Conservation (phyloP, 2,113 vertebrate genomes). For the Rissa tridactyla region DNA sequence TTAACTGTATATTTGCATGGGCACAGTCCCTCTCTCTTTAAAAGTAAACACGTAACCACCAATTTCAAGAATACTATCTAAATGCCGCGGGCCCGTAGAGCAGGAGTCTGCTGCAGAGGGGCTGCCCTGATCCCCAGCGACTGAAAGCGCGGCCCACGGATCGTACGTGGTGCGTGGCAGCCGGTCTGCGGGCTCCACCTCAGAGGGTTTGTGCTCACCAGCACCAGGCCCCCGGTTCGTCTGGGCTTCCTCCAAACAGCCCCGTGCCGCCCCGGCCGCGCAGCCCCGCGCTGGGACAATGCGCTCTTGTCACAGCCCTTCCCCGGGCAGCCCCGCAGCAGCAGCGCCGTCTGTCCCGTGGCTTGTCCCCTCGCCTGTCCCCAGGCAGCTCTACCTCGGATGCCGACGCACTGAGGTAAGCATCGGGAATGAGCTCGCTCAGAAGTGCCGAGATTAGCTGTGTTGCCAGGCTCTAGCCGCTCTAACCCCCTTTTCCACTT, state of each 20-base stretch:
- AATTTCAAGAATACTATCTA: not conserved
- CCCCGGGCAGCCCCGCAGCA: not conserved
- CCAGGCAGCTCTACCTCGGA: slow-evolving; percentile 74
- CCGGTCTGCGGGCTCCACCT: not conserved
- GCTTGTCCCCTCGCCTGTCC: slow-evolving; percentile 50
- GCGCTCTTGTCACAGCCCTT: slow-evolving; percentile 38
- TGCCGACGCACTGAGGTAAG: slow-evolving; percentile 94
- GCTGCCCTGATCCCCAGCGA: not conserved
- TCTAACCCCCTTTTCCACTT: slow-evolving; percentile 93
- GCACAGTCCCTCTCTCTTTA: not conserved
- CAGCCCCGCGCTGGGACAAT: slow-evolving; percentile 41
- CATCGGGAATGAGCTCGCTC: slow-evolving; percentile 85
- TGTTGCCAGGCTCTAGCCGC: slow-evolving; percentile 90
- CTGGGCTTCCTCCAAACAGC: not conserved
- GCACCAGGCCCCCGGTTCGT: not conserved
- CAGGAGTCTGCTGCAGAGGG: not conserved
- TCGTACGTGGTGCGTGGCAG: fast-evolving
- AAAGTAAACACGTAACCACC: not conserved
- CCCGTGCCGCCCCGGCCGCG: not conserved
- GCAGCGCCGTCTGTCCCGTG: slow-evolving; percentile 20
- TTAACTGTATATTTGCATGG: not conserved
- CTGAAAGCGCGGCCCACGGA: fast-evolving
- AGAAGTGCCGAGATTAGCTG: slow-evolving; percentile 83
- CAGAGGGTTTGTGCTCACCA: not conserved
- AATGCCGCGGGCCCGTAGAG: not conserved